Evolutionary conservation across 2,888 invertebrate species (phyloP).

Genomic region (Morpho achilles): DNA sequence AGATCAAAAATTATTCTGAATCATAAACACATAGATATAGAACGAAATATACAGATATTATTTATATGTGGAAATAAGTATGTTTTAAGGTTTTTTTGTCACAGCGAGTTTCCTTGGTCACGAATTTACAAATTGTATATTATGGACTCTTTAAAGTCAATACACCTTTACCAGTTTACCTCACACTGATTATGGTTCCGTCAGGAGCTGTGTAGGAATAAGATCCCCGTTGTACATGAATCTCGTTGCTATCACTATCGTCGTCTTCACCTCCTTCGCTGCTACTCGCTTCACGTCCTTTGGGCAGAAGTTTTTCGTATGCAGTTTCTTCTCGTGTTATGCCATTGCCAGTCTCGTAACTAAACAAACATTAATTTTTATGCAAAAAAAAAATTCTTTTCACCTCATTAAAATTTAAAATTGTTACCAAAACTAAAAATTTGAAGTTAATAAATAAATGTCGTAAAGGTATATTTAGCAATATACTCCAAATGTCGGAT

Average conservation of each 20-base stretch:
- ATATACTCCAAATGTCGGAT: too few relatives aligned
- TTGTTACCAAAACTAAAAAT: too few relatives aligned
- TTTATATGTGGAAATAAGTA: too few relatives aligned
- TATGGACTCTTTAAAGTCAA: neutral
- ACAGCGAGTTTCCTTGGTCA: too few relatives aligned
- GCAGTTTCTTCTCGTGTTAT: slow-evolving; percentile 87
- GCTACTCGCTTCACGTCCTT: slow-evolving; percentile 58
- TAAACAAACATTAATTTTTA: slow-evolving; percentile 38
- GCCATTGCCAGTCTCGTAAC: slow-evolving; percentile 89
- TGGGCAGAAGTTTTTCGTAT: slow-evolving; percentile 81
- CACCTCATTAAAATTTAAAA: too few relatives aligned
- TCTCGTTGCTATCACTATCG: slow-evolving; percentile 71
- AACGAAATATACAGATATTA: too few relatives aligned
- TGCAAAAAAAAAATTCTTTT: too few relatives aligned
- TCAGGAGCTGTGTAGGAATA: slow-evolving; percentile 86
- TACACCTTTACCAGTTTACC: slow-evolving; percentile 53
- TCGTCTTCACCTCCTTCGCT: slow-evolving; percentile 78
- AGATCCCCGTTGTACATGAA: slow-evolving; percentile 82
- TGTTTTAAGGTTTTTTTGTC: too few relatives aligned
- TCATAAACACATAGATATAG: too few relatives aligned
- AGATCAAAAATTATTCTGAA: too few relatives aligned
- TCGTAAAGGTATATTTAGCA: too few relatives aligned
- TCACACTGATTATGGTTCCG: slow-evolving; percentile 82
- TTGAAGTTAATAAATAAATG: too few relatives aligned
- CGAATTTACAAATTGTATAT: neutral